Base-by-base conservation (phyloP, 2,888 invertebrate genomes). In the Palloptera scutellata region DNA sequence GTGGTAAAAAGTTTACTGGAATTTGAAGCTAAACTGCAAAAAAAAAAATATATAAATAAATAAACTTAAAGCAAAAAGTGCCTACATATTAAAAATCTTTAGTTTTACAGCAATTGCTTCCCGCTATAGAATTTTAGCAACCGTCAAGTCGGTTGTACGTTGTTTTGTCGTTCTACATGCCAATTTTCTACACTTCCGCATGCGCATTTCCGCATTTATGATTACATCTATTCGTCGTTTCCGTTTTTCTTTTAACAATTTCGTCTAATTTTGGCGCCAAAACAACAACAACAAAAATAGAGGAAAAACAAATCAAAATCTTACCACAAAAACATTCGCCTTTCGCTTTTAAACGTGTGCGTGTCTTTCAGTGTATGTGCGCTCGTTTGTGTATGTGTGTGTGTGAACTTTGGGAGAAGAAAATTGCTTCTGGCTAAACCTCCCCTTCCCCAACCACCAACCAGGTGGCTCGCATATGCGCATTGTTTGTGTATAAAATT, bases 251-350 rank as follows among this genome's bases (percentile, higher is more conserved):
- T 20, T 54, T n/a, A 13, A 20, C 20, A 19, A 17, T 19, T 12
- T n/a, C 19, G 54, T 43, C 19, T 12, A 4, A 43, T 59, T 59
- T 59, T 59, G 58, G 58, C 58, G 58, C 58, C 58, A 59, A 59
- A 57, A 20, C 41, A 5, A 48, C 48, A 48, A 48, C 8, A 15
- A 5, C 48, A 48, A 13, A 48, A 8, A 48, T n/a, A n/a, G n/a
- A n/a, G n/a, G 11, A 13, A 48, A 48, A 3, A 48, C 15, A n/a
- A 43, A 41, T 17, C 8, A 59, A n/a, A 59, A 43, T 17, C 17
- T 12, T 0, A 17, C 43, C 3, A 43, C 43, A n/a, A 48, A 13
- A 57, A 15, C 57, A 20, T 30, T 20, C 57, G 12, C 13, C 40
- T 6, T 55, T 10, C 10, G 40, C 48, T 48, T 11, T n/a, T 11